phyloP scores from a whole-genome alignment of 1,140 invertebrate genomes.

The Zaprionus inermis region DNA sequence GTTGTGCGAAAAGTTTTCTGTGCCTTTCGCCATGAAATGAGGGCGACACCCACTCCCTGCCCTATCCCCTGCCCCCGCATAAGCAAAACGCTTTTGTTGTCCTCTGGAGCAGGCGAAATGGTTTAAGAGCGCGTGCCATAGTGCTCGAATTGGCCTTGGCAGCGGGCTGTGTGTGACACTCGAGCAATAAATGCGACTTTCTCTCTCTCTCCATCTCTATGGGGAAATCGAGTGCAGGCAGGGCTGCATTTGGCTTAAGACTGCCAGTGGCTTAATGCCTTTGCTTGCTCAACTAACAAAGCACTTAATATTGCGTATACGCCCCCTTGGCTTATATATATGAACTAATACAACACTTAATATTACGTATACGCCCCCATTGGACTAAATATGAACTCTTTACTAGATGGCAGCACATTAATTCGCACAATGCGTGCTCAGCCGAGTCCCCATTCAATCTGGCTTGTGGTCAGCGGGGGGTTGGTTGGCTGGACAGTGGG shows the following conservation, averaged over 20 bases:
- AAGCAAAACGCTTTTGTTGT: constrained; percentile 33
- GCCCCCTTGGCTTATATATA: background rate
- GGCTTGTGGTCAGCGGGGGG: constrained; percentile 25
- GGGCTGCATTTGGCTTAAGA: background rate
- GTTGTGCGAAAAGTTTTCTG: constrained; percentile 65
- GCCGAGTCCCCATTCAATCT: constrained; percentile 49
- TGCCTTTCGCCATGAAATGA: constrained; percentile 68
- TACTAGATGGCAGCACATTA: constrained; percentile 20
- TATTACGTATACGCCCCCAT: background rate
- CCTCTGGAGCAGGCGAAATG: constrained; percentile 18
- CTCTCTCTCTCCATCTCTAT: background rate
- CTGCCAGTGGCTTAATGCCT: background rate
- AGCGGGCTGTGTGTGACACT: constrained; percentile 19
- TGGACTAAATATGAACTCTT: constrained; percentile 4
- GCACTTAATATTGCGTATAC: background rate
- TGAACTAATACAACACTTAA: background rate
- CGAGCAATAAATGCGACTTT: constrained; percentile 10
- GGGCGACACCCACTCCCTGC: constrained; percentile 35
- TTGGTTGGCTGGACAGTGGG: background rate
- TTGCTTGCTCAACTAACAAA: background rate
- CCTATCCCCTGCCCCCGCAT: background rate
- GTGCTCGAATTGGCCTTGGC: constrained; percentile 38
- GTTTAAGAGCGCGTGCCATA: constrained; percentile 25
- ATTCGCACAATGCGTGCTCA: constrained; percentile 35
- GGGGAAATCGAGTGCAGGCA: background rate